phyloP scores from a whole-genome alignment of 2,888 invertebrate species.

The Ptychoptera albimana region DNA sequence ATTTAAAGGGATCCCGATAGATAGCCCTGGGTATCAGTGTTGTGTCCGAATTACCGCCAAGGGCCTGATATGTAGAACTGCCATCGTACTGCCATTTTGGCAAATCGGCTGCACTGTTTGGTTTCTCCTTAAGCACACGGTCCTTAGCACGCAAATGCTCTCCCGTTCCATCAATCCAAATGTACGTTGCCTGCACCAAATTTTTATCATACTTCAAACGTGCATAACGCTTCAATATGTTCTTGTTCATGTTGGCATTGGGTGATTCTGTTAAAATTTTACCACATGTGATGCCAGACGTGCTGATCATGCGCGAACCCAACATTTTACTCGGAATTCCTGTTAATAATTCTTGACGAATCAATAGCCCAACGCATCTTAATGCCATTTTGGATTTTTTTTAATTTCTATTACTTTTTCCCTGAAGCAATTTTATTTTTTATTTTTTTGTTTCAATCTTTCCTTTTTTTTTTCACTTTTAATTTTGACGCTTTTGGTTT shows the following conservation, averaged over 20 bases:
- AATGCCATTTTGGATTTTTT: slow-evolving; percentile 19
- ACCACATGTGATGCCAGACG: slow-evolving; percentile 7
- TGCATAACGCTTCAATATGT: slow-evolving; percentile 51
- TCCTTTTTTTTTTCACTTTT: neutral
- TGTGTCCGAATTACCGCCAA: slow-evolving; percentile 51
- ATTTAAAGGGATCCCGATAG: slow-evolving; percentile 64
- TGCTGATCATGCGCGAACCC: slow-evolving; percentile 11
- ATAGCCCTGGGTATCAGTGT: slow-evolving; percentile 60
- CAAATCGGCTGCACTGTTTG: slow-evolving; percentile 40
- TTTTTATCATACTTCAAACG: slow-evolving; percentile 41
- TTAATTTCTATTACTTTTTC: slow-evolving; percentile 3
- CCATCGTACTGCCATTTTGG: slow-evolving; percentile 68
- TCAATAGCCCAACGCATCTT: slow-evolving; percentile 25
- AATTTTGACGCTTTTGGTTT: neutral
- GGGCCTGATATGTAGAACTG: slow-evolving; percentile 50
- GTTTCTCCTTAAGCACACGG: slow-evolving; percentile 48
- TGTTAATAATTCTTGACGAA: slow-evolving; percentile 19
- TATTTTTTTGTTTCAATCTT: neutral
- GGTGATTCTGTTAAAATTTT: slow-evolving; percentile 40
- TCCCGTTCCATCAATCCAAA: slow-evolving; percentile 65
- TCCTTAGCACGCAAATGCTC: slow-evolving; percentile 53
- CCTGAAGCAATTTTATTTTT: neutral
- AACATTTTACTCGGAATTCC: slow-evolving; percentile 9
- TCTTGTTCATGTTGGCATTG: slow-evolving; percentile 66
- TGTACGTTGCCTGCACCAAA: slow-evolving; percentile 44